phyloP scores from a whole-genome alignment of 2,797 vertebrate genomes.

The Leptoclinus maculatus region DNA sequence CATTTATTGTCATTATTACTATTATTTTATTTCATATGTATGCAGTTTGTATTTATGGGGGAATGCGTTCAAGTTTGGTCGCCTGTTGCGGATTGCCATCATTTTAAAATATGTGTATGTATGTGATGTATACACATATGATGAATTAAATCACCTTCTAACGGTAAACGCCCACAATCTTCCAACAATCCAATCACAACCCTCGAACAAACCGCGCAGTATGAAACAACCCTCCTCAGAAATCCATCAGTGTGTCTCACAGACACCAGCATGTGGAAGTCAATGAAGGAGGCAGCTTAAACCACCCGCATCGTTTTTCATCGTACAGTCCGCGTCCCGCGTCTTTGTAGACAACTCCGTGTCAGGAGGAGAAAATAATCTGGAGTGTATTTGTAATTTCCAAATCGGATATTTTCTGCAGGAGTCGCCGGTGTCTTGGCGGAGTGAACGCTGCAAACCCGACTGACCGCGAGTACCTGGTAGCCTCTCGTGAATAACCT shows the following conservation, averaged over 20 bases:
- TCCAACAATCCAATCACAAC: neutral
- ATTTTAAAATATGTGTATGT: neutral
- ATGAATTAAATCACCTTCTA: neutral
- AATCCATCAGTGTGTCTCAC: neutral
- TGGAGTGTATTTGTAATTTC: neutral
- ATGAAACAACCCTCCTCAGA: neutral
- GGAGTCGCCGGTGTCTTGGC: no score
- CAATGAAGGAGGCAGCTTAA: neutral
- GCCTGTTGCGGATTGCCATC: neutral
- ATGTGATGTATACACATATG: neutral
- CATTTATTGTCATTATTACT: neutral
- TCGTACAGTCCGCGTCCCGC: no score
- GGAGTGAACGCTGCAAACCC: neutral
- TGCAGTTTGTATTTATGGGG: neutral
- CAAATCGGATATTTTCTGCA: neutral
- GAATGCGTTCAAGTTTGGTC: neutral
- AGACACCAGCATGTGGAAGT: neutral
- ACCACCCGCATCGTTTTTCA: no score
- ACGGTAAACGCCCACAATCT: neutral
- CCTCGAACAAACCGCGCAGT: neutral
- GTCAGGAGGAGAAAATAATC: neutral
- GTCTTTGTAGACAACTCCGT: no score
- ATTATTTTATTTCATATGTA: neutral
- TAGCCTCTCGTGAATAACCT: no score
- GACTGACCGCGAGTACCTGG: neutral